Conservation (phyloP, 2,888 invertebrate species). For the Didymodactylos carnosus region DNA sequence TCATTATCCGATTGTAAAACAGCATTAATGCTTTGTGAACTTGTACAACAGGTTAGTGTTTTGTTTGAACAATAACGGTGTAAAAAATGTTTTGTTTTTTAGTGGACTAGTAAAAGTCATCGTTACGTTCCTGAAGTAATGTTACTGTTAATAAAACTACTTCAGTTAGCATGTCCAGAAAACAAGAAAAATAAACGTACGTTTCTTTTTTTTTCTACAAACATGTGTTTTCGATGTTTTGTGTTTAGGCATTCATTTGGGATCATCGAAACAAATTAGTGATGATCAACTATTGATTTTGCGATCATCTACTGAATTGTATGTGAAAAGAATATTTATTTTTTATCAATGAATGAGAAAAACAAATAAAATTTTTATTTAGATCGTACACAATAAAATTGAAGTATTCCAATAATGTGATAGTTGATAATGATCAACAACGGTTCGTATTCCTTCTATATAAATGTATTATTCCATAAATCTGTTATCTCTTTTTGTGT, state of each 20-base stretch:
- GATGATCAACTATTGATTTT: not conserved
- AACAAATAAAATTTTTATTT: not conserved
- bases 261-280: not conserved
- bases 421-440: not conserved
- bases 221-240: too few relatives aligned
- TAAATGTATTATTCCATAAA: too few relatives aligned
- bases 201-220: too few relatives aligned
- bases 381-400: not conserved
- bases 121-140: conserved; percentile 47
- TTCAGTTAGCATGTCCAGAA: not conserved
- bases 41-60: not conserved
- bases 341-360: not conserved
- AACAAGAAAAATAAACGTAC: too few relatives aligned
- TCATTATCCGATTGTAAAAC: not conserved
- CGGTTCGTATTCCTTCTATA: not conserved
- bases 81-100: not conserved
- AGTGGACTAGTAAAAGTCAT: conserved; percentile 41
- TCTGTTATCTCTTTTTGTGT: too few relatives aligned
- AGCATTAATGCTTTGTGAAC: not conserved
- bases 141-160: not conserved
- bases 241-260: too few relatives aligned
- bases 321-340: not conserved
- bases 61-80: conserved; percentile 48
- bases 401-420: not conserved
- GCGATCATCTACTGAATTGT: not conserved